phyloP scores from a whole-genome alignment of 2,113 vertebrate species.

The Camarhynchus parvulus region DNA sequence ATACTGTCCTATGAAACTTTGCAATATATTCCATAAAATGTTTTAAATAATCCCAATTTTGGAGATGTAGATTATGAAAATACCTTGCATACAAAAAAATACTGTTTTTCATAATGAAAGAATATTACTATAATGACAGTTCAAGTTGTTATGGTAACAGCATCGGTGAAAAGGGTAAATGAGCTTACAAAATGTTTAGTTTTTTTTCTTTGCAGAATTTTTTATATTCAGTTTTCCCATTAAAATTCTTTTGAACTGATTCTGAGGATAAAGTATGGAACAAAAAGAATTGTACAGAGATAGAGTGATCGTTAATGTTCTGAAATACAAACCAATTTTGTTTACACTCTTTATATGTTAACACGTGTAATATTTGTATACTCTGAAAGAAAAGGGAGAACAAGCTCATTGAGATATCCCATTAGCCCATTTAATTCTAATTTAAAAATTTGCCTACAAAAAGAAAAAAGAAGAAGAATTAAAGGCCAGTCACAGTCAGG shows the following conservation, averaged over 20 bases:
- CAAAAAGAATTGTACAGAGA: background rate
- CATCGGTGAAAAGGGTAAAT: background rate
- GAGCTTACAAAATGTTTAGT: background rate
- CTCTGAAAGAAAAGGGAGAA: background rate
- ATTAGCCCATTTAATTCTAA: background rate
- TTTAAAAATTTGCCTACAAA: background rate
- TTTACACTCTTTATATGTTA: background rate
- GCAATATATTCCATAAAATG: background rate
- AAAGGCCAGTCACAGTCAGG: background rate
- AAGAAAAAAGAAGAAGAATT: no score
- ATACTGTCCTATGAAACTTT: background rate
- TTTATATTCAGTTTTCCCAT: background rate
- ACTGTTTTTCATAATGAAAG: background rate
- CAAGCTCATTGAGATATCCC: background rate
- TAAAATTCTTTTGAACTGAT: background rate
- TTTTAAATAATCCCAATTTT: background rate
- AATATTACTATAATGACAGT: background rate
- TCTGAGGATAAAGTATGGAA: background rate
- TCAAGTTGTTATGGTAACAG: constrained; percentile 46
- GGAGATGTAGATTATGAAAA: background rate
- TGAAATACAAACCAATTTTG: background rate
- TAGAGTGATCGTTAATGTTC: background rate
- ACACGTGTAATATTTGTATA: background rate
- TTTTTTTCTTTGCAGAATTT: background rate
- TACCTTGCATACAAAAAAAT: background rate